These are phyloP conservation scores for Portunus trituberculatus DNA, from an alignment of 1,140 invertebrate genomes.

Conservation along the genomic window DNA sequence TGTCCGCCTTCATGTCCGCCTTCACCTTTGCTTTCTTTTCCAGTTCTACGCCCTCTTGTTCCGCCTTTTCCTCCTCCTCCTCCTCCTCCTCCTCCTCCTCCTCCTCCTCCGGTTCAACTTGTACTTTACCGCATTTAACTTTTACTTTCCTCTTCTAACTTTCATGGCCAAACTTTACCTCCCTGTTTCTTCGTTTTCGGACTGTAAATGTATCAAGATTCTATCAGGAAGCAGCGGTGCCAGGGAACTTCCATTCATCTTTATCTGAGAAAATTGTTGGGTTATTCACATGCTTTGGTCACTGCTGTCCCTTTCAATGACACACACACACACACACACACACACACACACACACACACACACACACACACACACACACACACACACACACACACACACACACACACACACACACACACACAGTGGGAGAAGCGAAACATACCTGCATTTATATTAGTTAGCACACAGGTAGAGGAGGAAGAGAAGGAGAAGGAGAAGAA, in stretches of 20 bases:
- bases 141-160: constrained; percentile 14
- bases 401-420: too few relatives aligned
- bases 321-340: too few relatives aligned
- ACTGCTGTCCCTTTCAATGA: too few relatives aligned
- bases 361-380: too few relatives aligned
- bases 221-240: not conserved
- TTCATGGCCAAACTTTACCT: constrained; percentile 8
- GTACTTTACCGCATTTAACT: constrained; percentile 13
- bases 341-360: too few relatives aligned
- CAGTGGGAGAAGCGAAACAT: too few relatives aligned
- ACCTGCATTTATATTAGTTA: too few relatives aligned
- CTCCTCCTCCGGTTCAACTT: not conserved
- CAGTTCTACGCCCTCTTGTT: not conserved
- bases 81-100: too few relatives aligned
- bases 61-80: not conserved
- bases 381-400: too few relatives aligned
- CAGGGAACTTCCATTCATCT: not conserved
- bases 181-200: not conserved
- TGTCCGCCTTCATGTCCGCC: not conserved
- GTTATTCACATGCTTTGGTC: not conserved
- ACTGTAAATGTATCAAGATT: not conserved
- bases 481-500: too few relatives aligned
- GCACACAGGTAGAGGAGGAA: too few relatives aligned
- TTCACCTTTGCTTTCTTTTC: not conserved
- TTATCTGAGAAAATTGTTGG: not conserved